Conservation (phyloP, 2,888 invertebrate genomes). For the Zhuqinia jingwanae region DNA sequence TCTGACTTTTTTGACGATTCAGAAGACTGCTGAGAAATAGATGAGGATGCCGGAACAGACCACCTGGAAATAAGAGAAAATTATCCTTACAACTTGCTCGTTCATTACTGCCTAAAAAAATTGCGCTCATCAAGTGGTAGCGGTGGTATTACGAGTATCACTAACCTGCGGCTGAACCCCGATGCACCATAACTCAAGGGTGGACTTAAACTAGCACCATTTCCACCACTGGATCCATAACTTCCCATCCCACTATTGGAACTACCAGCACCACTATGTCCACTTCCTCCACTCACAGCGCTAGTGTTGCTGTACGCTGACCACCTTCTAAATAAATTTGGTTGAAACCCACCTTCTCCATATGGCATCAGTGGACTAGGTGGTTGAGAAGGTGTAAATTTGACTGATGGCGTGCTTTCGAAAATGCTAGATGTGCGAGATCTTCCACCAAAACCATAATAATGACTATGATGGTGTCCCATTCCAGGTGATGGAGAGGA, state of each 20-base stretch:
- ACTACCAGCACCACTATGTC: conserved; percentile 69
- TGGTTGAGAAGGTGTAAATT: conserved; percentile 79
- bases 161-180: conserved; percentile 72
- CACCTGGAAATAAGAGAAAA: too few relatives aligned
- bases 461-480: conserved; percentile 75
- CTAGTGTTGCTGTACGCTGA: conserved; percentile 78
- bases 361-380: conserved; percentile 77
- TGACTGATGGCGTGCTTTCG: conserved; percentile 77
- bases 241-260: conserved; percentile 59
- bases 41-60: conserved; percentile 78
- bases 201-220: conserved; percentile 57
- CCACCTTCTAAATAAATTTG: conserved; percentile 79
- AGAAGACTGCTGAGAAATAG: conserved; percentile 70
- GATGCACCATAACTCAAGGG: conserved; percentile 47
- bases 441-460: conserved; percentile 73
- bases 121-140: too few relatives aligned
- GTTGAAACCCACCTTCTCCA: conserved; percentile 76
- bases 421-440: conserved; percentile 77
- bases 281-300: conserved; percentile 60
- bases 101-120: too few relatives aligned
- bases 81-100: too few relatives aligned
- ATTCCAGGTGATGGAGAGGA: conserved; percentile 77
- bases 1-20: conserved; percentile 74
- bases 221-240: conserved; percentile 56
- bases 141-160: too few relatives aligned